Evolutionary conservation across 2,113 vertebrate genomes (phyloP), one percentile per base, ranked within the genome.

Genomic region (Acanthisitta chloris): DNA sequence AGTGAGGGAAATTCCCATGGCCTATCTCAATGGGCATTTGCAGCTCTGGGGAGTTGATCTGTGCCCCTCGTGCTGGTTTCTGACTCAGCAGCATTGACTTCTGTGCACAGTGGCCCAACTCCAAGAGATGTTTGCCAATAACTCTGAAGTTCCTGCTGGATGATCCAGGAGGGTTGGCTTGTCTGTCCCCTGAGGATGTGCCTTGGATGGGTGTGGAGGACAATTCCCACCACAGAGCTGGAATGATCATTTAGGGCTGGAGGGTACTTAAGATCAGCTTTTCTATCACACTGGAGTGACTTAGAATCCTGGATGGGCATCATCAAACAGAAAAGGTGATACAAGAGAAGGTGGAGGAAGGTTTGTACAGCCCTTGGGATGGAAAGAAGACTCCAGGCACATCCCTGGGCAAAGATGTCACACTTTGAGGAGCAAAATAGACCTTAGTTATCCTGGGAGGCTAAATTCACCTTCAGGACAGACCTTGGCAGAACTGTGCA

Each of bases 21-120:
- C 21, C n/a, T 18, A 29, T 7, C 6, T 73, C 1, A 0, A 29
- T 16, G n/a, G 36, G 9, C n/a, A 10, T 67, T 33, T 62, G 14
- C 13, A 66, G 46, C 34, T 76, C 17, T 34, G 26, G 54, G 48
- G 24, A 33, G 2, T 58, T 58, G 51, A 52, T 61, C 78, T 64
- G 24, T 40, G n/a, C 18, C 16, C 19, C 4, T 16, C 40, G 14
- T 6, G 16, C 1, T 40, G 5, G 10, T 69, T 59, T 20, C 71
- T 59, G 40, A 21, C 25, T 29, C 34, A 46, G 23, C 20, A 67
- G 9, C 0, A 0, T 15, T 29, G 36, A n/a, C 4, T 87, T 65
- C 40, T 34, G 12, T 29, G 6, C 48, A 21, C 59, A 43, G 18
- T 12, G 49, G n/a, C n/a, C 28, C n/a, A 76, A 0, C 11, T 46